Percentiles rank a stretch among this genome's conserved stretches.
phyloP scores from a whole-genome alignment of 23 tunicate species.

The Aplidium turbinatum region DNA sequence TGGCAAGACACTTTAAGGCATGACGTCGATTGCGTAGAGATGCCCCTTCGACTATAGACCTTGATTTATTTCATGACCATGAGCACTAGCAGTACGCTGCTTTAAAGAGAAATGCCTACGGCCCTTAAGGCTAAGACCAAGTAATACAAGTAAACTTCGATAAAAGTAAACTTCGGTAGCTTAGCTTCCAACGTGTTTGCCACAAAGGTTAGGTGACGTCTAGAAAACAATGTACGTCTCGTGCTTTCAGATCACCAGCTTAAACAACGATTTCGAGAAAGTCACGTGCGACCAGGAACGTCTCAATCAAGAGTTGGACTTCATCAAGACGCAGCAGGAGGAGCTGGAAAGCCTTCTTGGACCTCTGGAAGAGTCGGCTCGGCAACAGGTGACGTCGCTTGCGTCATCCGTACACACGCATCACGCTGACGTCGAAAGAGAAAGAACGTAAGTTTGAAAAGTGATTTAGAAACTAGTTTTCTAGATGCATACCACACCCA shows the following conservation, averaged over 20 bases:
- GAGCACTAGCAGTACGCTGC: too few relatives aligned
- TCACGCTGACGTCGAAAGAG: conserved; percentile 94
- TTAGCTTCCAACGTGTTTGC: too few relatives aligned
- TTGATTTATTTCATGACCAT: too few relatives aligned
- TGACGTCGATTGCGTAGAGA: too few relatives aligned
- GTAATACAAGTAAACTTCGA: too few relatives aligned
- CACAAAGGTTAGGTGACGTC: too few relatives aligned
- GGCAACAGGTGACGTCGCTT: conserved; percentile 54
- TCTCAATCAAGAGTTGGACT: conserved; percentile 75
- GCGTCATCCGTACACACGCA: conserved; percentile 84
- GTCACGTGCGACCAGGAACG: conserved; percentile 68
- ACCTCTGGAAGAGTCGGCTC: conserved; percentile 80
- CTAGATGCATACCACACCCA: not conserved
- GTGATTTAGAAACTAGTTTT: not conserved
- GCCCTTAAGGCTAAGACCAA: too few relatives aligned
- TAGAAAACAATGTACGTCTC: too few relatives aligned
- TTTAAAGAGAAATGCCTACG: too few relatives aligned
- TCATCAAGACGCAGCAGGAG: conserved; percentile 70
- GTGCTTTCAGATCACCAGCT: conserved; percentile 60
- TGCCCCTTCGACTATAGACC: too few relatives aligned
- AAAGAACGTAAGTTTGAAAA: conserved; percentile 80
- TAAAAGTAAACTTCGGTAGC: too few relatives aligned
- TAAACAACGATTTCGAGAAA: conserved; percentile 70
- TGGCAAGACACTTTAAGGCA: too few relatives aligned
- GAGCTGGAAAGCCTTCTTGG: conserved; percentile 76